Evolutionary conservation across 2,113 vertebrate genomes (phyloP), one percentile per base, ranked within the genome.

Genomic region (Tychaedon coryphoeus): DNA sequence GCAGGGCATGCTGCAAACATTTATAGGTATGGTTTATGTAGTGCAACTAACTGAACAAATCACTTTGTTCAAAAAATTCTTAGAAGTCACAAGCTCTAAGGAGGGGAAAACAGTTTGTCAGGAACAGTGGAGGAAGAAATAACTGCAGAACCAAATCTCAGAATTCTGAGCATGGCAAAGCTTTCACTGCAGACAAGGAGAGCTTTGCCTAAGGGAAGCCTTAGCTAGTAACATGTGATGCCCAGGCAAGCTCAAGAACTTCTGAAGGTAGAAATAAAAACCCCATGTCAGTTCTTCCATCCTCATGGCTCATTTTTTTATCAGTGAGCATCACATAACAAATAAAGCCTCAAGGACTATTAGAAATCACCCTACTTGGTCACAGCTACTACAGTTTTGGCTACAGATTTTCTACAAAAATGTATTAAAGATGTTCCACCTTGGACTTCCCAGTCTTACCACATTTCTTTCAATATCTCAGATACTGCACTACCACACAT

Each of bases 1-100:
- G 36, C 72, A 54, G 38, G 51, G 69, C 53, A 60, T 26, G 23
- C 69, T 11, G 8, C 72, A 92, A 95, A 87, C 90, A 87, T 86
- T 96, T 94, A 48, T 47, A 90, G 72, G 33, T 71, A 47, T 48
- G 24, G 56, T 94, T 95, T 87, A 94, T 65, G 87, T 92, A 67
- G 64, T 26, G 53, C 47, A 88, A 84, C 67, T 83, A 94, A 76
- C 57, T 36, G 57, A 95, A 78, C 25, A 72, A 83, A 92, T 89
- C 45, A 54, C 48, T 85, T 71, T 25, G 33, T 78, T 70, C 45
- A 66, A 77, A 38, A 74, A 78, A 45, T 90, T 93, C 72, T 86
- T 67, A 29, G 29, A 95, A 95, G 51, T 88, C 88, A 75, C 5
- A 8, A 82, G 56, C 54, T 94, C 60, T 60, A 34, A 73, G 56